Evolutionary conservation across 2,113 vertebrate species (phyloP).

Genomic region (Melanocharis versteri): DNA sequence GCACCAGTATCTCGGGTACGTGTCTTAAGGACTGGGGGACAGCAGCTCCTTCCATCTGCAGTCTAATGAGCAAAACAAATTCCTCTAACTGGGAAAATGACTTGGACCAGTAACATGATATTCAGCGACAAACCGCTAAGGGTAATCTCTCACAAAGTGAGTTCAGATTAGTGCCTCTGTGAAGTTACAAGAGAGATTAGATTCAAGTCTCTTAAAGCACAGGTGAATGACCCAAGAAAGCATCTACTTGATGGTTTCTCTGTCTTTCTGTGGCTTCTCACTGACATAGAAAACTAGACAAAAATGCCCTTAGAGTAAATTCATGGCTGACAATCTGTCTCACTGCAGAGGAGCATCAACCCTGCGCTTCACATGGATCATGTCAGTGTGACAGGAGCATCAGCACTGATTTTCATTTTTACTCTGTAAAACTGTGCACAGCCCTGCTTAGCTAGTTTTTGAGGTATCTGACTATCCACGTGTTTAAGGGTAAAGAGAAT

Average conservation of each 20-base stretch:
- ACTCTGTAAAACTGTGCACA: not conserved
- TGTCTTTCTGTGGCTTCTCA: not conserved
- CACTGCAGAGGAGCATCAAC: not conserved
- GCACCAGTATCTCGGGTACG: not conserved
- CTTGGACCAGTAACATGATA: not conserved
- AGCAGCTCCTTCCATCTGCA: not conserved
- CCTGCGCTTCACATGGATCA: not conserved
- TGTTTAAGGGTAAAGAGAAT: not conserved
- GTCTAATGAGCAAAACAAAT: not conserved
- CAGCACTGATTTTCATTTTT: not conserved
- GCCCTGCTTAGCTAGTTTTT: not conserved
- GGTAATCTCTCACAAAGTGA: not conserved
- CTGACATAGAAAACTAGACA: not conserved
- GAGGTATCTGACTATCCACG: not conserved
- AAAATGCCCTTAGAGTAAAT: conserved; percentile 7
- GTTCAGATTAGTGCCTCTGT: not conserved
- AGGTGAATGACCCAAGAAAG: not conserved
- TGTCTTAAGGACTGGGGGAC: not conserved
- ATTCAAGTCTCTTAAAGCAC: not conserved
- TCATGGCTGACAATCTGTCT: conserved; percentile 2
- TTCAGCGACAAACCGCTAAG: not conserved
- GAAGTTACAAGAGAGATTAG: not conserved
- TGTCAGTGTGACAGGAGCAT: not conserved
- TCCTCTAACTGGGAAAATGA: not conserved
- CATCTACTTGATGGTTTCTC: not conserved